A percentile compares a stretch with the other conserved stretches of the same genome.
Evolutionary conservation across 1,140 invertebrate genomes (phyloP).

Genomic region (Drosophila kurseongensis): DNA sequence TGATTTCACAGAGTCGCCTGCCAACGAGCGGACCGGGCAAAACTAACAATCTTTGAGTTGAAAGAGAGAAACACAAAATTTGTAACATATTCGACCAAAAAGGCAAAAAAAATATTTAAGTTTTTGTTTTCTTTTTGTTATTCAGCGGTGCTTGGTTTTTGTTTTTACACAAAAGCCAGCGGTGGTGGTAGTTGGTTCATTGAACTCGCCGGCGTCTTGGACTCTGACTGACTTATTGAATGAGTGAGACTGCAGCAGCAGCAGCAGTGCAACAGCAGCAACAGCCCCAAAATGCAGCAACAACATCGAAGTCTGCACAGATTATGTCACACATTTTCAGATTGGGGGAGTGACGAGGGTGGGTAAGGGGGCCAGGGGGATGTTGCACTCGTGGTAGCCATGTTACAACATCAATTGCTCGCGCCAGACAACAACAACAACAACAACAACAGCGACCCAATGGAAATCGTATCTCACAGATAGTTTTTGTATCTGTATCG

Average conservation of each 20-base stretch:
- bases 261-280: conserved; percentile 29
- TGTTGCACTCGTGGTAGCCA: conserved; percentile 80
- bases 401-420: conserved; percentile 82
- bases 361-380: conserved; percentile 31
- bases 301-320: conserved; percentile 79
- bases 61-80: conserved; percentile 60
- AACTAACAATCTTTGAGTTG: conserved; percentile 68
- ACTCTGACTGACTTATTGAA: conserved; percentile 80
- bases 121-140: conserved; percentile 43
- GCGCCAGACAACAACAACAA: conserved; percentile 68
- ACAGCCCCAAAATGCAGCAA: conserved; percentile 48
- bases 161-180: conserved; percentile 53
- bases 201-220: conserved; percentile 53
- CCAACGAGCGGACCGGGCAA: conserved; percentile 43
- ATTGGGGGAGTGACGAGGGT: conserved; percentile 21
- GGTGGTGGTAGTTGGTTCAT: conserved; percentile 42
- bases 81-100: conserved; percentile 76
- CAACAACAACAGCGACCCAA: conserved; percentile 54
- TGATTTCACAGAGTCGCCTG: conserved; percentile 72
- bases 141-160: conserved; percentile 30
- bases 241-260: conserved; percentile 65
- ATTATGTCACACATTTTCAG: conserved; percentile 82
- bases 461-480: conserved; percentile 77
- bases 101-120: conserved; percentile 71
- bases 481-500: conserved; percentile 58